A percentile compares a stretch with the other conserved stretches of the same genome.
Evolutionary conservation across 2,888 invertebrate genomes (phyloP).

Genomic region (Aquatica leii): DNA sequence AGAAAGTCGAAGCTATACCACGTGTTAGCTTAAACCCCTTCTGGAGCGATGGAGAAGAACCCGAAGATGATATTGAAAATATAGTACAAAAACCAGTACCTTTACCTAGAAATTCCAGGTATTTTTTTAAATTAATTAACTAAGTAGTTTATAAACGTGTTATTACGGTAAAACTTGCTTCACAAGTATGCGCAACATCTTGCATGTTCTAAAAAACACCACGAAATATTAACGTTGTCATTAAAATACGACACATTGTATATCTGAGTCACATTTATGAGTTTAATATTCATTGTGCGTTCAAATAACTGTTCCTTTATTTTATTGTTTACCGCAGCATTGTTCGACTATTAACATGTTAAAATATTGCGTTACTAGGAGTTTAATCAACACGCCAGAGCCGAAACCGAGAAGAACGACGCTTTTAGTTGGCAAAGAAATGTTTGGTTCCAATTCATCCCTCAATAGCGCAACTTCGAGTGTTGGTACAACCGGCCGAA

Average conservation of each 20-base stretch:
- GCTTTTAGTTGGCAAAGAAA: constrained; percentile 48
- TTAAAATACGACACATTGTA: not conserved
- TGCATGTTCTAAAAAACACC: not conserved
- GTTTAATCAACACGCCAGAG: constrained; percentile 51
- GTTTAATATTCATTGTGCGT: constrained; percentile 42
- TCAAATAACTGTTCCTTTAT: constrained; percentile 32
- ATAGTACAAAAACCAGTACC: constrained; percentile 47
- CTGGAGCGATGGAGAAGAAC: constrained; percentile 74
- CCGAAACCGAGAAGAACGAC: constrained; percentile 53
- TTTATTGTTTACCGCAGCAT: constrained; percentile 2
- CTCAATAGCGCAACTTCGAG: constrained; percentile 53
- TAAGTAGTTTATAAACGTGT: constrained; percentile 36
- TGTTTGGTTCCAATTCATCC: constrained; percentile 59
- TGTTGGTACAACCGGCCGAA: constrained; percentile 60
- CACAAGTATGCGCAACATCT: not conserved
- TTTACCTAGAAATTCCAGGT: constrained; percentile 62
- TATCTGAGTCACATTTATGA: constrained; percentile 42
- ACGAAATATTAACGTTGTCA: not conserved
- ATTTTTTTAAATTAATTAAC: not conserved
- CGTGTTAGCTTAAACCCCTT: constrained; percentile 73
- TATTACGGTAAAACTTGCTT: constrained; percentile 2
- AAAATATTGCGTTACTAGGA: constrained; percentile 56
- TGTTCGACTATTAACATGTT: constrained; percentile 47
- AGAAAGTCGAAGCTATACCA: constrained; percentile 51
- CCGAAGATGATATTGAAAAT: constrained; percentile 60